Base-by-base conservation (phyloP, 2,797 vertebrate species). In the Thunnus albacares region DNA sequence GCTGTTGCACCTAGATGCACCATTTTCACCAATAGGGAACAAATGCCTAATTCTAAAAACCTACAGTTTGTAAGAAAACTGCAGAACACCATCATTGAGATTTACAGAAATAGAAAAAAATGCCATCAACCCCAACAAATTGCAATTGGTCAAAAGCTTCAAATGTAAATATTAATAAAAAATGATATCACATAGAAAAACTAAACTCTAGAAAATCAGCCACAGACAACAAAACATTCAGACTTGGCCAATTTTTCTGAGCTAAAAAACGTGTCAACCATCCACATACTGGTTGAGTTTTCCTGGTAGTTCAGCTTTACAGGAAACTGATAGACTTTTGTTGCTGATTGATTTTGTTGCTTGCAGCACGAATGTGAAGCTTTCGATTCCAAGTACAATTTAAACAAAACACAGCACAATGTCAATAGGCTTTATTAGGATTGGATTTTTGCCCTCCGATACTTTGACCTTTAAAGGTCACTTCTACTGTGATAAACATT, bases 391-490 rank as follows among this genome's bases (percentile, higher is more conserved):
- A 33, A 22, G 56, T 53, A 30, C 56, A 61, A 71, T 82, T 87
- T 61, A 77, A 82, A 82, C 45, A 82, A 59, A 83, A 79, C 13
- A 35, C 62, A 77, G 62, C 75, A 75, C 11, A 75, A 51, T 86
- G 77, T 81, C 62, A 83, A 74, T 49, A 62, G 41, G 47, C n/a
- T 75, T 77, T 68, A 78, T 76, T 56, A 75, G 22, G 22, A 77
- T 60, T 79, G n/a, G 43, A 38, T 73, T 71, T 75, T 82, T 64
- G 56, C 45, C 26, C 67, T 64, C 56, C 71, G 8, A 43, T 69
- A 75, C 17, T 38, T 79, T 85, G 53, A 79, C 79, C 85, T 90
- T 91, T 81, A 85, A 88, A 90, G 43, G 81, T 78, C 74, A 57
- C n/a, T 53, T 82, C 43, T 33, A 75, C 61, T 15, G 10, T 65